These are phyloP conservation scores for Diloba caeruleocephala DNA, from an alignment of 2,888 invertebrate genomes.

Conservation along the genomic window DNA sequence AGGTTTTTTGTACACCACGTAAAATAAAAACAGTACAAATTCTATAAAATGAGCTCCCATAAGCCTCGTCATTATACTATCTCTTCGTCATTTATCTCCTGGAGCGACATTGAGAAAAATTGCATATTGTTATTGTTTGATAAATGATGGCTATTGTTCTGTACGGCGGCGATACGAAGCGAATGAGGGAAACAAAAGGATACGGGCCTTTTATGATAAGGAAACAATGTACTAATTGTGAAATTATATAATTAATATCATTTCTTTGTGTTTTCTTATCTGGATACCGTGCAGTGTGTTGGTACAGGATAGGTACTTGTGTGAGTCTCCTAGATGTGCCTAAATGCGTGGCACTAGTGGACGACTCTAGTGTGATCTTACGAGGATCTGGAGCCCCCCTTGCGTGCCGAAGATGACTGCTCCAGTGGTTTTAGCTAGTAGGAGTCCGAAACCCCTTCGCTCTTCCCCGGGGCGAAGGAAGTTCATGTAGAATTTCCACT, in stretches of 20 bases:
- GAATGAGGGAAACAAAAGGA: constrained; percentile 27
- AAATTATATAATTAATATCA: constrained; percentile 28
- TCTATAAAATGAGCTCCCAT: constrained; percentile 16
- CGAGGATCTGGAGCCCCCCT: no score
- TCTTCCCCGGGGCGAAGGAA: no score
- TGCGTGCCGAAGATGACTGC: no score
- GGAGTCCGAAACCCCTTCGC: no score
- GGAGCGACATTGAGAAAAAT: constrained; percentile 51
- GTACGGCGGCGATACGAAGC: constrained; percentile 22
- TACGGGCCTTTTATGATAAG: constrained; percentile 41
- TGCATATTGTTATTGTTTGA: constrained; percentile 59
- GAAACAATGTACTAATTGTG: constrained; percentile 45
- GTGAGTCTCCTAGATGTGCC: no score
- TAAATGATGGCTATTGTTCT: constrained; percentile 49
- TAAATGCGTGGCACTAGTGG: no score
- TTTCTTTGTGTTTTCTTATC: constrained; percentile 10
- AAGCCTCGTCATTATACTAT: constrained; percentile 29
- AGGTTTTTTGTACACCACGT: not conserved
- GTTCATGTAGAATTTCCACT: no score
- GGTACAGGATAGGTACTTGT: no score
- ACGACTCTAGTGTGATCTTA: no score
- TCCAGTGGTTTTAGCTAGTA: no score
- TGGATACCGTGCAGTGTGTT: no score
- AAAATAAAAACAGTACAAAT: constrained; percentile 21
- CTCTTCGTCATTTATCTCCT: constrained; percentile 26